These are phyloP conservation scores for Masnerella sp. DNA, from an alignment of 2,888 invertebrate genomes.

Conservation along the genomic window DNA sequence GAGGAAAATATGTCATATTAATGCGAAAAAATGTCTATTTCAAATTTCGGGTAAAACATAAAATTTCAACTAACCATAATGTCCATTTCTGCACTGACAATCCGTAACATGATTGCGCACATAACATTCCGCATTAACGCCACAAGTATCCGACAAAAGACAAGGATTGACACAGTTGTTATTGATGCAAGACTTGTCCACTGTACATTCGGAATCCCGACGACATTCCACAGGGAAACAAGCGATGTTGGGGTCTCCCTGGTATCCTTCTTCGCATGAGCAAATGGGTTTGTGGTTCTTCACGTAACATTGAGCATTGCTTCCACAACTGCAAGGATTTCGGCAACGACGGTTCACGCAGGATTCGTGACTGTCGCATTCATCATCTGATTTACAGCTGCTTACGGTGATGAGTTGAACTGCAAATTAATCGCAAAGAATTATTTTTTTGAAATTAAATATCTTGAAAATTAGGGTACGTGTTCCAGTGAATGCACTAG, in stretches of 20 bases:
- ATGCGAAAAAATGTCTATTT: not conserved
- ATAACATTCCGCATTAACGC: conserved; percentile 89
- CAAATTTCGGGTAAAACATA: not conserved
- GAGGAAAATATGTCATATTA: too few relatives aligned
- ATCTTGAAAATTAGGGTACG: too few relatives aligned
- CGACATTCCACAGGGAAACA: conserved; percentile 91
- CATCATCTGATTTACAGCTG: conserved; percentile 88
- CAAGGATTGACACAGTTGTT: conserved; percentile 93
- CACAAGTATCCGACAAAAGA: conserved; percentile 87
- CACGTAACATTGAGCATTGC: conserved; percentile 89
- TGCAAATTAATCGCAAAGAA: too few relatives aligned
- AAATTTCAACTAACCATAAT: conserved; percentile 79
- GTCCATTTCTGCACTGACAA: conserved; percentile 90
- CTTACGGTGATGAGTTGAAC: conserved; percentile 80
- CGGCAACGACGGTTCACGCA: conserved; percentile 92
- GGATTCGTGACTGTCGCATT: conserved; percentile 88
- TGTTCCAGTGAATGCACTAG: too few relatives aligned
- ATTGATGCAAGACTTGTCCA: conserved; percentile 90
- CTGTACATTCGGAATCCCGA: conserved; percentile 89
- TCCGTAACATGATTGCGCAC: conserved; percentile 85
- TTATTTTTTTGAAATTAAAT: too few relatives aligned
- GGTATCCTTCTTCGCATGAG: conserved; percentile 89
- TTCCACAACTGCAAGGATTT: conserved; percentile 92
- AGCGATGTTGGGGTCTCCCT: conserved; percentile 90
- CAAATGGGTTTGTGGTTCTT: conserved; percentile 92